These are phyloP conservation scores for Ptychadena robeensis DNA, from an alignment of 2,797 vertebrate species.

Conservation along the genomic window DNA sequence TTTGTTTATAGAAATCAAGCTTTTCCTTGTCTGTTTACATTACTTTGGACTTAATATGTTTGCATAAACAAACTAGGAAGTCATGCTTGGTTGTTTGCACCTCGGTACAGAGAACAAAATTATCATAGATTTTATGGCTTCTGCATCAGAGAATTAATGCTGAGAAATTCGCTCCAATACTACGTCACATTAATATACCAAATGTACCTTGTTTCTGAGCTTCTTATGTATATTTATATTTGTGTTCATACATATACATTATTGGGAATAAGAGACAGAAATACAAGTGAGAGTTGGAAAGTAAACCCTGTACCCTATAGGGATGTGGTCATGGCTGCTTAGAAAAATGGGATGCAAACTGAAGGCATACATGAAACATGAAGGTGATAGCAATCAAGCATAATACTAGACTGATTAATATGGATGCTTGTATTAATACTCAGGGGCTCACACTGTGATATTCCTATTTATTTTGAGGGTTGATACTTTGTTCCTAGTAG, in stretches of 20 bases:
- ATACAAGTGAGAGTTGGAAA: conserved; percentile 4
- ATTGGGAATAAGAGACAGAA: conserved; percentile 16
- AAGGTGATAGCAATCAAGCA: conserved; percentile 2
- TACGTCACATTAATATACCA: conserved; percentile 24
- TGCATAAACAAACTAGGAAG: conserved; percentile 23
- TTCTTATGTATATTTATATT: conserved; percentile 20
- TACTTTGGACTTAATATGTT: conserved; percentile 22
- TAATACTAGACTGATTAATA: conserved; percentile 16
- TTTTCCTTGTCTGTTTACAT: conserved; percentile 34
- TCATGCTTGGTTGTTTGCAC: conserved; percentile 48
- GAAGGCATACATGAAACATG: conserved; percentile 38
- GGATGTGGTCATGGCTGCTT: neutral
- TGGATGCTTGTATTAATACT: conserved; percentile 13
- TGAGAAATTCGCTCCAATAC: conserved; percentile 20
- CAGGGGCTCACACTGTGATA: neutral
- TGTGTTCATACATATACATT: conserved; percentile 42
- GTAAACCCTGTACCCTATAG: conserved; percentile 4
- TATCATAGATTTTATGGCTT: conserved; percentile 44
- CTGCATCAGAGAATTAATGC: conserved; percentile 42
- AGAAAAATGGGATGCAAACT: conserved; percentile 13
- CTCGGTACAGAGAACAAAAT: conserved; percentile 34
- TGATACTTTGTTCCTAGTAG: neutral
- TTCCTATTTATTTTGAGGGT: neutral
- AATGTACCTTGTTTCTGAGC: neutral
- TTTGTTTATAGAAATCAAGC: conserved; percentile 19